Evolutionary conservation across 2,888 invertebrate species (phyloP), one percentile per base, ranked within the genome.

Genomic region (Cosmia pyralina): DNA sequence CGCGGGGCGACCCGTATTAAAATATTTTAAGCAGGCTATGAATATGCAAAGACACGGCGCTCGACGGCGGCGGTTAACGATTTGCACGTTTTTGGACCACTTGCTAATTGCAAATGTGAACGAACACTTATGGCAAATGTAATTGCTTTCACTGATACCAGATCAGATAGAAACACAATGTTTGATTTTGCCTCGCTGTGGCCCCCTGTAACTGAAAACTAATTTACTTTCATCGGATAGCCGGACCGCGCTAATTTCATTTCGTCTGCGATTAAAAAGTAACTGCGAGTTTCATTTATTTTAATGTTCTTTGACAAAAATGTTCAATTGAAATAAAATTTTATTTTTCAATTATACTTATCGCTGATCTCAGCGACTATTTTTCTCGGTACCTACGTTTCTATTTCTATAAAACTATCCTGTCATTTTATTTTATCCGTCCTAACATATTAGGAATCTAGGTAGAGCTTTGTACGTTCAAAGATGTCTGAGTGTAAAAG

Each of bases 1-100:
- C 86, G 91, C 86, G 90, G 89, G 93, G 93, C 92, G 93, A 93
- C 91, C 93, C 93, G 92, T 93, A 94, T 96, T 96, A 96, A 96
- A 96, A 96, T 96, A 96, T 96, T 96, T 95, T 96, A 96, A 96
- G 92, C 93, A 96, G 96, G 94, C 94, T 93, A 96, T 96, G 96
- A 96, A 96, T 96, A 96, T 96, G 96, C 96, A 95, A 93, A 93
- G 94, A 94, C 96, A 96, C 96, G 96, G 89, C 93, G 88, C 93
- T 90, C 93, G 90, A 91, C 91, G 93, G 91, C 89, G 92, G 92
- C 88, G 93, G 93, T 92, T 95, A 95, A 95, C 96, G 96, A 95
- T 96, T 96, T 93, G 95, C 96, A 95, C 96, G 96, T 95, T 96
- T 96, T 95, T 95, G 94, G 95, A 93, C 94, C 94, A 93, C 91